phyloP scores from a whole-genome alignment of 2,888 invertebrate species.

The Ormyrus pomaceus region DNA sequence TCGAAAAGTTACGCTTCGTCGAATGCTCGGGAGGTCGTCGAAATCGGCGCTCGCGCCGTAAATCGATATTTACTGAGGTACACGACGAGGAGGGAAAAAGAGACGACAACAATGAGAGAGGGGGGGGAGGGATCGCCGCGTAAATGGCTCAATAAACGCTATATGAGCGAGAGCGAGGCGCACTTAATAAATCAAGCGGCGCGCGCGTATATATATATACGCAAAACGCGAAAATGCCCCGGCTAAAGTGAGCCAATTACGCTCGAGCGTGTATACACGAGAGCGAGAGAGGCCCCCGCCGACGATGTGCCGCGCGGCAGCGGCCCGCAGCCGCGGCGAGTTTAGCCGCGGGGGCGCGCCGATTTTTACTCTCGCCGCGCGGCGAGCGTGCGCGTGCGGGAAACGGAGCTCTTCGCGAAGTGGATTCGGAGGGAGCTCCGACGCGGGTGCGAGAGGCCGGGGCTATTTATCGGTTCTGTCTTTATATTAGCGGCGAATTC shows the following conservation, averaged over 20 bases:
- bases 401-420: slow-evolving; percentile 29
- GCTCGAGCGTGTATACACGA: not conserved
- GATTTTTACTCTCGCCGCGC: slow-evolving; percentile 7
- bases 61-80: not conserved
- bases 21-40: too few relatives aligned
- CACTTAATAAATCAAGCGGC: slow-evolving; percentile 45
- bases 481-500: slow-evolving; percentile 34
- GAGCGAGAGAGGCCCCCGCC: not conserved
- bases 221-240: slow-evolving; percentile 23
- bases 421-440: not conserved
- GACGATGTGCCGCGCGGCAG: not conserved
- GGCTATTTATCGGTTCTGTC: too few relatives aligned
- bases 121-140: not conserved
- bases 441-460: not conserved
- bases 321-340: not conserved
- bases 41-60: too few relatives aligned
- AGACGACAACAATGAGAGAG: slow-evolving; percentile 16
- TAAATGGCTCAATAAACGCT: slow-evolving; percentile 42
- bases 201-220: not conserved
- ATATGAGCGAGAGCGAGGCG: not conserved
- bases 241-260: slow-evolving; percentile 40
- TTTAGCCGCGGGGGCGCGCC: not conserved
- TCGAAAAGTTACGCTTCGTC: too few relatives aligned
- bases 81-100: not conserved
- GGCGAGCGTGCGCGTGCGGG: not conserved